phyloP scores from a whole-genome alignment of 1,140 invertebrate species.

The Orussus abietinus region DNA sequence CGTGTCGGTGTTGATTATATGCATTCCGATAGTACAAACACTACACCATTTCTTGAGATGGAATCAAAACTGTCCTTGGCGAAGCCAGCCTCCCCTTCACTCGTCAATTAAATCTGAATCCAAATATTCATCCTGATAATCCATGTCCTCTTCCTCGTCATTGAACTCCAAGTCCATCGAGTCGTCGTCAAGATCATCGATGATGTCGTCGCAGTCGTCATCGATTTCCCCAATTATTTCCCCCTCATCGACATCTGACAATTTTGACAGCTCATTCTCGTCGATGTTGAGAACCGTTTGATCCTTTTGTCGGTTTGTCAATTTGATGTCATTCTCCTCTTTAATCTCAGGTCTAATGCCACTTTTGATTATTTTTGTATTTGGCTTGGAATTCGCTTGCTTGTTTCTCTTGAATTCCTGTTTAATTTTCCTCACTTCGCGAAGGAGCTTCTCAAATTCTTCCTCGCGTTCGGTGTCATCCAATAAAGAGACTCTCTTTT shows the following conservation, averaged over 20 bases:
- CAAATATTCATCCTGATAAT: constrained; percentile 16
- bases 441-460: constrained; percentile 19
- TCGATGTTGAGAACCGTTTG: too few species aligned
- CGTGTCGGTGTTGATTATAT: too few species aligned
- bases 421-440: constrained; percentile 20
- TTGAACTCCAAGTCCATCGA: neutral
- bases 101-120: constrained; percentile 18
- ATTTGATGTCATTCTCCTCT: constrained; percentile 4
- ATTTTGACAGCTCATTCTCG: too few species aligned
- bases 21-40: too few species aligned
- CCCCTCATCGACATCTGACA: neutral
- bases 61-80: constrained; percentile 23
- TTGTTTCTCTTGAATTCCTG: constrained; percentile 6
- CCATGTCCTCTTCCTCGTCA: constrained; percentile 11
- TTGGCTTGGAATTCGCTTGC: constrained; percentile 1
- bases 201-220: constrained; percentile 5
- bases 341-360: too few species aligned
- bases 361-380: neutral
- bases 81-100: neutral
- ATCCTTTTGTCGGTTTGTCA: neutral
- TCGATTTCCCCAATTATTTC: constrained; percentile 10
- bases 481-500: neutral
- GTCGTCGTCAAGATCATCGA: neutral
- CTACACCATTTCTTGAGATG: constrained; percentile 3
- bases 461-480: constrained; percentile 12